These are phyloP conservation scores for Enteromius radiatus DNA, from an alignment of 2,797 vertebrate genomes.

Conservation along the genomic window DNA sequence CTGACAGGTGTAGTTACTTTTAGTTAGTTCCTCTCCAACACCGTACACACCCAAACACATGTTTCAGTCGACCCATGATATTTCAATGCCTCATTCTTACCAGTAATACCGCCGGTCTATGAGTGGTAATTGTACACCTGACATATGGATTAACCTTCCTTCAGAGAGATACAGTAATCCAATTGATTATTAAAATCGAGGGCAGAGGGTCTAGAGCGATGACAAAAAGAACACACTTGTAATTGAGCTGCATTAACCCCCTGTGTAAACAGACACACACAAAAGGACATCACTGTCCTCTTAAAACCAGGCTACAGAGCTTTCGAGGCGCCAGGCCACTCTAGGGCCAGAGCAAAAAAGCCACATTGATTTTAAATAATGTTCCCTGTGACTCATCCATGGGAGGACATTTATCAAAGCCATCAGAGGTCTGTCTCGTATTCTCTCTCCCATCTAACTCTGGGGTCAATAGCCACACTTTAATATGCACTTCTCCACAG, in stretches of 20 bases:
- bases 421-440: slow-evolving; percentile 55
- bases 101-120: slow-evolving; percentile 17
- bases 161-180: slow-evolving; percentile 39
- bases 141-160: slow-evolving; percentile 49
- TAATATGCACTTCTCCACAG: slow-evolving; percentile 33
- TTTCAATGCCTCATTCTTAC: background rate
- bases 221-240: slow-evolving; percentile 41
- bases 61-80: background rate
- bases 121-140: slow-evolving; percentile 51
- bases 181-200: slow-evolving; percentile 59
- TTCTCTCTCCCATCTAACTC: slow-evolving; percentile 54
- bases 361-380: slow-evolving; percentile 65
- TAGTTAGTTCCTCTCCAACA: background rate
- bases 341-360: slow-evolving; percentile 52
- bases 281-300: slow-evolving; percentile 50
- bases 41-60: background rate
- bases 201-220: slow-evolving; percentile 1
- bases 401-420: slow-evolving; percentile 61
- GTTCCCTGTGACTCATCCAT: slow-evolving; percentile 61
- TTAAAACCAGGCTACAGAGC: slow-evolving; percentile 46
- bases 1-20: slow-evolving; percentile 26
- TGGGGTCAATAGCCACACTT: slow-evolving; percentile 50
- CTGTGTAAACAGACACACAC: slow-evolving; percentile 49
- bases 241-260: slow-evolving; percentile 61
- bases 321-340: slow-evolving; percentile 60